Percentiles rank a stretch among this genome's conserved stretches.
Evolutionary conservation across 2,797 vertebrate species (phyloP).

Genomic region (Diceros bicornis): DNA sequence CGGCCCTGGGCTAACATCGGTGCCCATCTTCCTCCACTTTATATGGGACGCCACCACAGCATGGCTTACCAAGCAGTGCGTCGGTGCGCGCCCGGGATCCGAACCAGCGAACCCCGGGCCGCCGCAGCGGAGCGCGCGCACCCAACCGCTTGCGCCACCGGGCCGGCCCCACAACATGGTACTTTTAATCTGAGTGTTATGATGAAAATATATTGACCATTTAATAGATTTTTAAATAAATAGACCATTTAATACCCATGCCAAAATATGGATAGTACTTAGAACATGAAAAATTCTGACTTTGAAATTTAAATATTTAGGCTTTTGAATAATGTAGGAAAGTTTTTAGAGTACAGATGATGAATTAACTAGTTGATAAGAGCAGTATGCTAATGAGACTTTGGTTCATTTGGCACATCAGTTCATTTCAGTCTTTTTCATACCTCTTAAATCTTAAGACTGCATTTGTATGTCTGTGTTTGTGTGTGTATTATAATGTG

Average conservation of each 20-base stretch:
- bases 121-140: too few species aligned
- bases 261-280: background rate
- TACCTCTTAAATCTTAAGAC: background rate
- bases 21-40: too few species aligned
- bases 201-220: background rate
- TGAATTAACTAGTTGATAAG: background rate
- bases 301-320: background rate
- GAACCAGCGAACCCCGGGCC: too few species aligned
- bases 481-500: background rate
- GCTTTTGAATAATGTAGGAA: background rate
- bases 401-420: background rate
- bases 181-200: background rate
- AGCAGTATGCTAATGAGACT: background rate
- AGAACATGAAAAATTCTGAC: background rate
- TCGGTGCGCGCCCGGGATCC: too few species aligned
- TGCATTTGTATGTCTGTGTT: background rate
- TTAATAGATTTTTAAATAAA: background rate
- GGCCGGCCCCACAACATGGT: background rate
- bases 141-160: too few species aligned
- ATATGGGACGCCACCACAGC: too few species aligned
- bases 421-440: slow-evolving; percentile 2
- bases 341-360: background rate
- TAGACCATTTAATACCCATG: background rate
- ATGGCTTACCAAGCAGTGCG: too few species aligned
- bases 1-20: too few species aligned